Evolutionary conservation across 2,888 invertebrate species (phyloP).

Genomic region (Melanostoma mellinum): DNA sequence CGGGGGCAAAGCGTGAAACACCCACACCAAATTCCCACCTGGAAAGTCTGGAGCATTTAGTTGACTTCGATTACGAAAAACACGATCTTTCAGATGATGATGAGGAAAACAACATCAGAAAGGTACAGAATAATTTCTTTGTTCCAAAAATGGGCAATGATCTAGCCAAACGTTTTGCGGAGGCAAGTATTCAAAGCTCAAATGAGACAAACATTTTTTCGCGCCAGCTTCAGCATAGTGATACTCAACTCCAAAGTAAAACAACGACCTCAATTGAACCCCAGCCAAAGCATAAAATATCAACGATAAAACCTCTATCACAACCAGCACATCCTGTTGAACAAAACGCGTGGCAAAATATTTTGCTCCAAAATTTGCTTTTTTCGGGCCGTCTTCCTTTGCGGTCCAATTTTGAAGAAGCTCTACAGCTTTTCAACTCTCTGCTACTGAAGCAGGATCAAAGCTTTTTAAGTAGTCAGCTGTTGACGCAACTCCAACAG

Average conservation of each 20-base stretch:
- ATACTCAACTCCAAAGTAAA: constrained; percentile 26
- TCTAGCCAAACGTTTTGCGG: constrained; percentile 75
- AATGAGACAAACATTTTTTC: constrained; percentile 77
- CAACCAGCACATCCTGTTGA: constrained; percentile 70
- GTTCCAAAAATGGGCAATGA: constrained; percentile 77
- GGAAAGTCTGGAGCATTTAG: constrained; percentile 71
- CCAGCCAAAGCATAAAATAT: constrained; percentile 45
- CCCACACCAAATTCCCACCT: constrained; percentile 79
- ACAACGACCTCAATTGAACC: constrained; percentile 37
- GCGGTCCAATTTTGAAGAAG: constrained; percentile 76
- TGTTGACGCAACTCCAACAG: constrained; percentile 76
- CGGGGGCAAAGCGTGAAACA: constrained; percentile 88
- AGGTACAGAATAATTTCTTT: constrained; percentile 75
- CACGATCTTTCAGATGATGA: constrained; percentile 82
- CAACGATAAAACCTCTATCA: constrained; percentile 59
- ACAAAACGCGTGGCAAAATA: constrained; percentile 72
- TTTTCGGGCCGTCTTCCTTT: constrained; percentile 77
- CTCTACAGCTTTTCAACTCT: constrained; percentile 77
- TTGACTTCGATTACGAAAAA: constrained; percentile 82
- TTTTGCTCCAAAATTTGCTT: constrained; percentile 79
- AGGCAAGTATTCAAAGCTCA: constrained; percentile 75
- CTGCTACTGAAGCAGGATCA: constrained; percentile 77
- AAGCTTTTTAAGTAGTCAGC: constrained; percentile 76
- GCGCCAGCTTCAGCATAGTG: constrained; percentile 49
- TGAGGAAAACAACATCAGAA: constrained; percentile 83